phyloP scores from a whole-genome alignment of 1,140 invertebrate species.

The Delia radicum region DNA sequence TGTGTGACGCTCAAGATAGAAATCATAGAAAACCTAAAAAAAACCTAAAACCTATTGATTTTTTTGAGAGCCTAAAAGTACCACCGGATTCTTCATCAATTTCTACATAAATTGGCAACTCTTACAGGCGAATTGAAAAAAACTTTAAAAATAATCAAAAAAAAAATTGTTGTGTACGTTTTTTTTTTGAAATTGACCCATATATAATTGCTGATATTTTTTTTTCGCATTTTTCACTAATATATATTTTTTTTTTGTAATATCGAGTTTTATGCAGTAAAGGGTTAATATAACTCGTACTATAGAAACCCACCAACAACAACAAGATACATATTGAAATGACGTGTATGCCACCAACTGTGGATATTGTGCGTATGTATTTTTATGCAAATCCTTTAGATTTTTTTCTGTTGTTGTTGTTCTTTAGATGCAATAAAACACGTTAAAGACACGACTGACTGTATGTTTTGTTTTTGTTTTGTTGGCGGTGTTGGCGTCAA shows the following conservation, averaged over 20 bases:
- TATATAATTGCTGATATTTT: not conserved
- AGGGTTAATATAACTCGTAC: no score
- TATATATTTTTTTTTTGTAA: no score
- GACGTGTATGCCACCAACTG: constrained; percentile 22
- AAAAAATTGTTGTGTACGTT: no score
- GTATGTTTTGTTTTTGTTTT: constrained; percentile 3
- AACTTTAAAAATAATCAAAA: no score
- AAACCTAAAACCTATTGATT: no score
- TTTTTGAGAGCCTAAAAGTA: no score
- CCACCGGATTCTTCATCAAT: no score
- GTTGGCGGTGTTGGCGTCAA: constrained; percentile 18
- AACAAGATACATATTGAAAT: not conserved
- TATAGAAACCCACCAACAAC: not conserved
- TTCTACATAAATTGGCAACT: no score
- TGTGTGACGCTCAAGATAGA: no score
- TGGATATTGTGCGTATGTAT: constrained; percentile 11
- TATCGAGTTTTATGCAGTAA: not conserved
- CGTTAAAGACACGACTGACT: constrained; percentile 1
- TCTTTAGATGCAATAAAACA: constrained; percentile 1
- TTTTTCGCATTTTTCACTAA: no score
- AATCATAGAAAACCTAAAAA: no score
- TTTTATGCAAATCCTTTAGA: constrained; percentile 20
- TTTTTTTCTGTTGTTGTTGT: not conserved
- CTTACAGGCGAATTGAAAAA: no score
- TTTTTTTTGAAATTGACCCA: not conserved